Conservation (phyloP, 2,888 invertebrate genomes). For the Chalcis sispes region DNA sequence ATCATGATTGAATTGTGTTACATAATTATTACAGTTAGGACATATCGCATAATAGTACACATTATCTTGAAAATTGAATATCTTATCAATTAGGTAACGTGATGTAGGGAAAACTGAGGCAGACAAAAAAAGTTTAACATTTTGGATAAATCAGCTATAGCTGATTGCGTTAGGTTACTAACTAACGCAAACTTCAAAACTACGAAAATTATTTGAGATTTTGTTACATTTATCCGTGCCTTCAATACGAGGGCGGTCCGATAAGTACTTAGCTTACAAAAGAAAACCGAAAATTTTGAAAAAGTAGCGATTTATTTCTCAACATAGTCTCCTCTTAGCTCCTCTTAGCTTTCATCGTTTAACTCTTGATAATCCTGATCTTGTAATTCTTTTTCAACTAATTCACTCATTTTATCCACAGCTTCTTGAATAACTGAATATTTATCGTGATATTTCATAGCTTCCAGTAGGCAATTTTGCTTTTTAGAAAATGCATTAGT, state of each 20-base stretch:
- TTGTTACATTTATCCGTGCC: conserved; percentile 12
- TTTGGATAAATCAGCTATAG: conserved; percentile 48
- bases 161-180: conserved; percentile 31
- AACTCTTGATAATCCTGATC: too few species aligned
- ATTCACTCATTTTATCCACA: background rate
- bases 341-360: too few species aligned
- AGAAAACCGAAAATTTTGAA: too few species aligned
- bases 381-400: too few species aligned
- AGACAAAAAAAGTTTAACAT: conserved; percentile 42
- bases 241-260: too few species aligned
- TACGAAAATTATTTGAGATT: conserved; percentile 18
- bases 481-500: too few species aligned
- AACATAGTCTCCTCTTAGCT: too few species aligned
- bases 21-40: conserved; percentile 23
- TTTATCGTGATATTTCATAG: too few species aligned
- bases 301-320: too few species aligned
- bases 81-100: conserved; percentile 28
- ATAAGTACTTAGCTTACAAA: too few species aligned
- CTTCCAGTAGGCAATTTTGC: too few species aligned
- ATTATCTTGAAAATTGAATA: conserved; percentile 25
- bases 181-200: conserved; percentile 40
- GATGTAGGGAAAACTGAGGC: conserved; percentile 46
- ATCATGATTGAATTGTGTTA: conserved; percentile 25
- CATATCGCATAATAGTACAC: conserved; percentile 25
- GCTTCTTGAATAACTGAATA: background rate